Evolutionary conservation across 2,113 vertebrate genomes (phyloP).

Genomic region (Ginglymostoma cirratum): DNA sequence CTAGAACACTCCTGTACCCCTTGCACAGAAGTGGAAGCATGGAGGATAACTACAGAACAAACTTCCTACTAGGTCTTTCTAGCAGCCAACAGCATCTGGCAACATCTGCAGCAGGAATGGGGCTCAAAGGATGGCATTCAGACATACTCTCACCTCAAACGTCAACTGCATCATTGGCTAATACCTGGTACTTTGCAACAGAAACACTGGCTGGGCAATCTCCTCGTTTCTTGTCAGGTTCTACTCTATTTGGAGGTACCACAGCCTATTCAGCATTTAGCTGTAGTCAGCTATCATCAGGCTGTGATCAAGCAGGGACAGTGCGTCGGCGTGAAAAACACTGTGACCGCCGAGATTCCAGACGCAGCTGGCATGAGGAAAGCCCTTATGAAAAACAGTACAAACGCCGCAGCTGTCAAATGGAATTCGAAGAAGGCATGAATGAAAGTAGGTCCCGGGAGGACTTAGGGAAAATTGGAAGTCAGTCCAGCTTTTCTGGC

Average conservation of each 20-base stretch:
- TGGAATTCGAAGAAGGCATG: conserved; percentile 84
- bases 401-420: conserved; percentile 88
- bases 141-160: conserved; percentile 76
- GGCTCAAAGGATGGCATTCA: conserved; percentile 88
- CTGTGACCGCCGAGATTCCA: conserved; percentile 65
- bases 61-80: conserved; percentile 73
- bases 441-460: conserved; percentile 69
- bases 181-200: conserved; percentile 76
- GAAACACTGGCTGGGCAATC: conserved; percentile 53
- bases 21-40: conserved; percentile 80
- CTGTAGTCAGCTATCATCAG: conserved; percentile 64
- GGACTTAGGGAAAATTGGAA: conserved; percentile 71
- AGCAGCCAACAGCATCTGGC: conserved; percentile 79
- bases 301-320: conserved; percentile 59
- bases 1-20: conserved; percentile 51
- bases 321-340: conserved; percentile 71
- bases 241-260: conserved; percentile 59
- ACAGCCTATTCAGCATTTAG: conserved; percentile 58
- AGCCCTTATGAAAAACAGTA: conserved; percentile 95
- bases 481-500: conserved; percentile 82
- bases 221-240: conserved; percentile 74
- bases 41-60: conserved; percentile 65
- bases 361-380: conserved; percentile 92
- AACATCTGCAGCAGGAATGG: conserved; percentile 53
- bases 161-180: conserved; percentile 59